These are phyloP conservation scores for Lordiphosa fenestrarum DNA, from an alignment of 2,888 invertebrate species.

Conservation along the genomic window DNA sequence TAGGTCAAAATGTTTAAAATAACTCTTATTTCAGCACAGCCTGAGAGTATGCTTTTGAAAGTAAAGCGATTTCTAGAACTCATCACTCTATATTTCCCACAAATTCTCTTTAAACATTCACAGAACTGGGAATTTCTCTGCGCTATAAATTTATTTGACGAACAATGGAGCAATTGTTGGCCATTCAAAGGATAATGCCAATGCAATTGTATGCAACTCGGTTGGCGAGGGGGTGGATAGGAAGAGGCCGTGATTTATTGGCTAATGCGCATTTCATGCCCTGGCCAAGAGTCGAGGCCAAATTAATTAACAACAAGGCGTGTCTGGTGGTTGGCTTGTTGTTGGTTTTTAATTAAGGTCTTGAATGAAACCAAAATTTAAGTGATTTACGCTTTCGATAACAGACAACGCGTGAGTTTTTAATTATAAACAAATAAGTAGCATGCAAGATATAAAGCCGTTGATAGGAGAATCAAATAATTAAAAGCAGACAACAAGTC, in stretches of 20 bases:
- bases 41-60: too few species aligned
- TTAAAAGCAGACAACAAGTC: conserved; percentile 63
- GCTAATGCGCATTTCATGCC: conserved; percentile 49
- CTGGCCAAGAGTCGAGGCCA: conserved; percentile 47
- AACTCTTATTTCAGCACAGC: too few species aligned
- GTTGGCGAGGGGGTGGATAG: conserved; percentile 4
- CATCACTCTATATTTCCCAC: too few species aligned
- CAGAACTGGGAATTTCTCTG: neutral
- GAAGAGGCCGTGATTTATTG: conserved; percentile 51
- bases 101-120: too few species aligned
- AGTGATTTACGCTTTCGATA: conserved; percentile 50
- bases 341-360: conserved; percentile 73
- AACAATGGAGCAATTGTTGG: conserved; percentile 28
- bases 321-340: conserved; percentile 28
- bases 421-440: conserved; percentile 73
- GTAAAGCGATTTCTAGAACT: too few species aligned
- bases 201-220: conserved; percentile 14
- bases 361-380: conserved; percentile 51
- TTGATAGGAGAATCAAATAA: conserved; percentile 68
- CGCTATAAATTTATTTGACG: conserved; percentile 5
- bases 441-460: conserved; percentile 34
- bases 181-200: conserved; percentile 29
- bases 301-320: conserved; percentile 69
- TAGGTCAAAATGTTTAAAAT: too few species aligned
- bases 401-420: conserved; percentile 35